Base-by-base conservation (phyloP, 1,140 invertebrate genomes). In the Camponotus floridanus region DNA sequence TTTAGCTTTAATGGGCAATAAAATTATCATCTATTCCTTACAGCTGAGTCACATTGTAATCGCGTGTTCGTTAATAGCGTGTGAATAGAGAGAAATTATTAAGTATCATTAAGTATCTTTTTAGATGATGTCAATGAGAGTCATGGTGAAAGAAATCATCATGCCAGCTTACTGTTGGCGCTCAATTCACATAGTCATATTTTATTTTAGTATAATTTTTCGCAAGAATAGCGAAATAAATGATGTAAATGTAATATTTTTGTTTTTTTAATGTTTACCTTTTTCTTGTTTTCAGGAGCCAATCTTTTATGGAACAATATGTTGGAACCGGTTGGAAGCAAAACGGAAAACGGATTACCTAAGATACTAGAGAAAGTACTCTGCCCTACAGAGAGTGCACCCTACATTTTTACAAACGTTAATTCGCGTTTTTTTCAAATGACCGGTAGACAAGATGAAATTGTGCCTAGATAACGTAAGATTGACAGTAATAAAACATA, bases 231-330 rank as follows among this genome's bases (percentile, higher is more conserved):
- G 21, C 2, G 21, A 57, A 59, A 31, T 42, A 15, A n/a, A 15
- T 15, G 2, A 57, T 2, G 15, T 33, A 36, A 39, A 51, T 7
- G 26, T 71, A 42, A 2, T 45, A 39, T 73, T 39, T 13, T 26
- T 2, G 13, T 7, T 70, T 64, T 9, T 5, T 15, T 6, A 13
- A 8, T 15, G 13, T 42, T 42, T 3, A 9, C 6, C 45, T 70
- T 1, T 13, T 26, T 36, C 51, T 39, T 61, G 13, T 62, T 79
- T 95, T 8, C 91, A 97, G 97, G 95, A 62, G 97, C 97, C 2
- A 97, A 97, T 92, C 94, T 97, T 64, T 93, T 97, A 1, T 97
- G 97, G 97, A 97, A 97, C 93, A 97, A 97, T 90, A 95, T 97
- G 90, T 91, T 97, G 51, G 96, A 97, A 92, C 97, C 97, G 33